Evolutionary conservation across 2,797 vertebrate genomes (phyloP).

Genomic region (Platalea minor): DNA sequence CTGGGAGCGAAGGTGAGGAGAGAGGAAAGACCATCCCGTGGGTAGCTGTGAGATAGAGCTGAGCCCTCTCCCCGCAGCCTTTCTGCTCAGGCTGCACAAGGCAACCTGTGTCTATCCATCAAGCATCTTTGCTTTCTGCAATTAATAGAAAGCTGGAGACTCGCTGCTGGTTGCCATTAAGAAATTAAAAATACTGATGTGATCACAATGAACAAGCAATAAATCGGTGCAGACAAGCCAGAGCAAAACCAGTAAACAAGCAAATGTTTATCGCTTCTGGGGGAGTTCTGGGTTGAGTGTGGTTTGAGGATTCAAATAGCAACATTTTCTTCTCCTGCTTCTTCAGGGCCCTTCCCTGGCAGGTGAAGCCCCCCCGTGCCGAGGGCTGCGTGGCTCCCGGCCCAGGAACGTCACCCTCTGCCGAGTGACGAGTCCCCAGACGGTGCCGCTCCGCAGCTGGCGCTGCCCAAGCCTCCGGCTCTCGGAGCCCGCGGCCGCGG

Average conservation of each 20-base stretch:
- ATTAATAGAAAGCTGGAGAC: background rate
- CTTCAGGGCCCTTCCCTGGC: background rate
- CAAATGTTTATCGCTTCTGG: background rate
- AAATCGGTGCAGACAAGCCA: background rate
- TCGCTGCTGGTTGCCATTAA: background rate
- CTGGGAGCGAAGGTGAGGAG: background rate
- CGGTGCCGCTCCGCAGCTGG: background rate
- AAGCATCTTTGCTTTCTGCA: background rate
- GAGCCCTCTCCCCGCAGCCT: background rate
- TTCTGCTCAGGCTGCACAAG: background rate
- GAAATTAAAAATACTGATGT: background rate
- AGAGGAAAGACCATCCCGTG: background rate
- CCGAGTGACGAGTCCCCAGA: background rate
- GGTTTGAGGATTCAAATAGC: slow-evolving; percentile 11
- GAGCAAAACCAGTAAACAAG: slow-evolving; percentile 1
- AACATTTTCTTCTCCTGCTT: slow-evolving; percentile 16
- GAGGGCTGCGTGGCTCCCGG: background rate
- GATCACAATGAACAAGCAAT: background rate
- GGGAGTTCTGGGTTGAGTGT: background rate
- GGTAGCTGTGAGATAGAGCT: background rate
- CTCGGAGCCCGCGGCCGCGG: background rate
- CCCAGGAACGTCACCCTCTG: background rate
- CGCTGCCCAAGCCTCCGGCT: background rate
- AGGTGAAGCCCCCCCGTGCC: background rate
- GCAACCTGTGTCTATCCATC: background rate